Conservation (phyloP, 1,140 invertebrate genomes). For the Halictus rubicundus region DNA sequence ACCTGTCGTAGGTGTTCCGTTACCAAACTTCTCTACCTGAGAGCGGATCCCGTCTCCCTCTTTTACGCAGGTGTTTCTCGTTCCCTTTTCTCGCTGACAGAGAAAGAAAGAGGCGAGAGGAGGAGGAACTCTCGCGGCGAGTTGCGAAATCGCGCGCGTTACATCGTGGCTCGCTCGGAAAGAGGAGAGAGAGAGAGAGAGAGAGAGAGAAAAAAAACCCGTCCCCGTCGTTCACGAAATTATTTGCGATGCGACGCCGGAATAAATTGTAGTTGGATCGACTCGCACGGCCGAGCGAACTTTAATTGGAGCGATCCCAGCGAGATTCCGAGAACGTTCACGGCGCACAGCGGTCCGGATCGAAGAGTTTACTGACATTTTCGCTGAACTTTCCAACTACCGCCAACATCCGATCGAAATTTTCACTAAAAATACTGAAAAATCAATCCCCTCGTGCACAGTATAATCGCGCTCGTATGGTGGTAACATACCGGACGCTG, state of each 20-base stretch:
- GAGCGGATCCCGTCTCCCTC: neutral
- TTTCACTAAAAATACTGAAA: too few relatives aligned
- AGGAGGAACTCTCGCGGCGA: neutral
- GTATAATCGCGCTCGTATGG: too few relatives aligned
- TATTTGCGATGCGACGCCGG: neutral
- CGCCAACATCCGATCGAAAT: too few relatives aligned
- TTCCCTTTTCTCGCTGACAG: too few relatives aligned
- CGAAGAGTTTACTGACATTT: too few relatives aligned
- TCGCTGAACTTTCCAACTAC: too few relatives aligned
- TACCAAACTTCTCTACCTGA: slow-evolving; percentile 8
- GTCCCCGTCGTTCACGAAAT: slow-evolving; percentile 4
- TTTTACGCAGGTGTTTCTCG: too few relatives aligned
- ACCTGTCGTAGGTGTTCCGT: slow-evolving; percentile 54
- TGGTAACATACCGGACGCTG: too few relatives aligned
- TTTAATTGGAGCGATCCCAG: slow-evolving; percentile 15
- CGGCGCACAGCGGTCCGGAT: neutral
- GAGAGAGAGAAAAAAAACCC: neutral
- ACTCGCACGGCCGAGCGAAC: slow-evolving; percentile 6
- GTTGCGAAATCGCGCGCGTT: slow-evolving; percentile 7
- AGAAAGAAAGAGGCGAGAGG: too few relatives aligned
- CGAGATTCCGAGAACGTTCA: neutral
- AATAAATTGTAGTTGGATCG: slow-evolving; percentile 11
- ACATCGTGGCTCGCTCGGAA: neutral
- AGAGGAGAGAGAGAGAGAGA: too few relatives aligned
- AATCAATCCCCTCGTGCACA: too few relatives aligned